These are phyloP conservation scores for Karalla daura DNA, from an alignment of 2,797 vertebrate species.

Conservation along the genomic window DNA sequence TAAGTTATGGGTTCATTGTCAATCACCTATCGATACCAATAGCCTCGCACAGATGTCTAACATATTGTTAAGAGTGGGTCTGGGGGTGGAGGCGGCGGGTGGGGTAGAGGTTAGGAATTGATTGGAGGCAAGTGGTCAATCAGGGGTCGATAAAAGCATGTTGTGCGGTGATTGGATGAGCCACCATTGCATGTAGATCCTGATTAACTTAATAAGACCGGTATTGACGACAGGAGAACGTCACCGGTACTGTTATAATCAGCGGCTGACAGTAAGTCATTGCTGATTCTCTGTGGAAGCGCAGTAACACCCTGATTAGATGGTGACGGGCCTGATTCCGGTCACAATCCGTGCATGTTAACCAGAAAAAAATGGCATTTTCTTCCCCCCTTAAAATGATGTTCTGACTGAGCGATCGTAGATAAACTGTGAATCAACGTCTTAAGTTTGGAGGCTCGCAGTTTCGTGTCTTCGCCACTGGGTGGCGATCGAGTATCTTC, in stretches of 20 bases:
- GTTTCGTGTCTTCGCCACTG: conserved; percentile 51
- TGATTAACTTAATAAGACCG: conserved; percentile 45
- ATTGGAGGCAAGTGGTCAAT: conserved; percentile 45
- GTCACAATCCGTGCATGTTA: neutral
- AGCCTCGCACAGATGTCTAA: too few species aligned
- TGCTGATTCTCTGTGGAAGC: conserved; percentile 7
- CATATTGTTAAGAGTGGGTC: too few species aligned
- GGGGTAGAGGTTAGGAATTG: conserved; percentile 12
- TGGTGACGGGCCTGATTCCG: accelerated
- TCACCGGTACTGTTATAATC: conserved; percentile 40
- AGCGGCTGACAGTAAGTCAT: conserved; percentile 21
- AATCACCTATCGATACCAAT: too few species aligned
- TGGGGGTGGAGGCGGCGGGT: too few species aligned
- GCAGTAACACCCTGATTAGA: neutral
- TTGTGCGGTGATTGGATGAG: conserved; percentile 41
- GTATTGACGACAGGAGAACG: conserved; percentile 31
- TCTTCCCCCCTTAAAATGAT: neutral
- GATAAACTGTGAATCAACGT: conserved; percentile 19
- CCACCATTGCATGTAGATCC: conserved; percentile 42
- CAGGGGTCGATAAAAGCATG: conserved; percentile 49
- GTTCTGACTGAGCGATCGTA: neutral
- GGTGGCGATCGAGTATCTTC: conserved; percentile 74
- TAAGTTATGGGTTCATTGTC: conserved; percentile 56
- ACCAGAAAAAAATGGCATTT: accelerated
- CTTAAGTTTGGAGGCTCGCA: conserved; percentile 2